Percentiles rank a stretch among this genome's conserved stretches.
phyloP scores from a whole-genome alignment of 1,140 invertebrate species.

The Euura saliciscinereae region DNA sequence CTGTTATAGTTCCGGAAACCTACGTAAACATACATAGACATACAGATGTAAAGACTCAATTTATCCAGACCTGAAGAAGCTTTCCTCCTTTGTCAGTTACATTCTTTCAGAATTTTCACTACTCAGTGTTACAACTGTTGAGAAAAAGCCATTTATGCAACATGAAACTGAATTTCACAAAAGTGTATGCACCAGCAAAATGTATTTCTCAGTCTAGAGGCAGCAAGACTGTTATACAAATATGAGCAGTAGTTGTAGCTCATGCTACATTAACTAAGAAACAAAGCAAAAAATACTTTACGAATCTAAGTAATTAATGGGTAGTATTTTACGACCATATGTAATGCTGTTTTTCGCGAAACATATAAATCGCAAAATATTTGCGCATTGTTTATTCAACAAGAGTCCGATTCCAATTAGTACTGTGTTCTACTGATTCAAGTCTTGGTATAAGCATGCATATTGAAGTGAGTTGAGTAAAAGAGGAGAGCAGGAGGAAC shows the following conservation, averaged over 20 bases:
- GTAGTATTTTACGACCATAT: neutral
- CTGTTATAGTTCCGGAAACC: too few relatives aligned
- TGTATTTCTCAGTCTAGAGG: too few relatives aligned
- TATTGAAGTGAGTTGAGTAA: neutral
- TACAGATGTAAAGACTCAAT: too few relatives aligned
- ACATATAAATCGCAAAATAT: neutral
- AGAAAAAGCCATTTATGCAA: too few relatives aligned
- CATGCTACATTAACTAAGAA: neutral
- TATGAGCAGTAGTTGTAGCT: neutral
- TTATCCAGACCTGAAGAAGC: too few relatives aligned
- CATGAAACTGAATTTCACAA: too few relatives aligned
- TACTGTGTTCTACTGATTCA: neutral
- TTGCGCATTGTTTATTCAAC: neutral
- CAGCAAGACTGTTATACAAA: neutral
- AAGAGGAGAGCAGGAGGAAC: slow-evolving; percentile 2
- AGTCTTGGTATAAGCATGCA: neutral
- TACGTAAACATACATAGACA: too few relatives aligned
- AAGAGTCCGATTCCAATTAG: neutral
- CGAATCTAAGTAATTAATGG: neutral
- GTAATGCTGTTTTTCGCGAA: neutral
- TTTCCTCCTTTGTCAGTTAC: too few relatives aligned
- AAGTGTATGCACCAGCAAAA: too few relatives aligned
- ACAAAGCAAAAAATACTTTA: neutral
- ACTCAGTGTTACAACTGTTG: too few relatives aligned
- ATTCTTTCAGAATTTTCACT: too few relatives aligned